A percentile compares a stretch with the other conserved stretches of the same genome.
phyloP scores from a whole-genome alignment of 1,140 invertebrate genomes.

The Zaprionus africanus region DNA sequence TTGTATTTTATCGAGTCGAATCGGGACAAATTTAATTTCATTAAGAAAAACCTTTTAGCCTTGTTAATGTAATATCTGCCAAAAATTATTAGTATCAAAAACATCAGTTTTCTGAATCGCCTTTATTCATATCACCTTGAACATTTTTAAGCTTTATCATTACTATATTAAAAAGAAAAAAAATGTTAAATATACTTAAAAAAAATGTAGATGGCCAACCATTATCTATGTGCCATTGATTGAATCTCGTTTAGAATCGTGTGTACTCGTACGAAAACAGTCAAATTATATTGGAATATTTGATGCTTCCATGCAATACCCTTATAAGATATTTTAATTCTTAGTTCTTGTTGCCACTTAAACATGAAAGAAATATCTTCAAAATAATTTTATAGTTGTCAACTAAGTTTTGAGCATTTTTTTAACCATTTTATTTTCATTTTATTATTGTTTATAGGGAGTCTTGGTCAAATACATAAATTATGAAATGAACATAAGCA shows the following conservation, averaged over 20 bases:
- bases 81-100: slow-evolving; percentile 1
- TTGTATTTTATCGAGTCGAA: background rate
- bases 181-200: background rate
- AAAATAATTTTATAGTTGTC: too few relatives aligned
- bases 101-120: background rate
- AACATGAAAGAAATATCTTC: too few relatives aligned
- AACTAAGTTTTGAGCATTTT: too few relatives aligned
- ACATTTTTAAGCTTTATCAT: background rate
- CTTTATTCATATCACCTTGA: background rate
- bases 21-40: background rate
- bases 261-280: too few relatives aligned
- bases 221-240: background rate
- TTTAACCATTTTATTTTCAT: too few relatives aligned
- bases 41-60: background rate
- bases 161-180: background rate
- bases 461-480: too few relatives aligned
- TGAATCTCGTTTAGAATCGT: background rate
- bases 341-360: too few relatives aligned
- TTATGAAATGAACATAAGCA: background rate
- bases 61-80: slow-evolving; percentile 4
- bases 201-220: background rate
- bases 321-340: too few relatives aligned
- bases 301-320: too few relatives aligned
- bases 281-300: too few relatives aligned
- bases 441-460: too few relatives aligned